Base-by-base conservation (phyloP, 2,888 invertebrate species). In the Strigamia maritima region DNA sequence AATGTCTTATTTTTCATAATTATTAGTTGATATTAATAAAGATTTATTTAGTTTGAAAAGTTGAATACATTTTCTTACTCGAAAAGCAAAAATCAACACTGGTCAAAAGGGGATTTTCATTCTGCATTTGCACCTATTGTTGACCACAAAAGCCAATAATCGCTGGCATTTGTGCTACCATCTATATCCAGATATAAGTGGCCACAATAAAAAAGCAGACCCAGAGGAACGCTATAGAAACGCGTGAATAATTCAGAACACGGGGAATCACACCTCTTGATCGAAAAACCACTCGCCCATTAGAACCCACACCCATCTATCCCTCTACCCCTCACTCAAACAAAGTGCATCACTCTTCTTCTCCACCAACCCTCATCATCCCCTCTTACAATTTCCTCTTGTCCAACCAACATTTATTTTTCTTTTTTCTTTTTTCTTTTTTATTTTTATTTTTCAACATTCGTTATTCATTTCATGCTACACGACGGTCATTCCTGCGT, bases 61-160 rank as follows among this genome's bases (percentile, higher is more conserved):
- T 35, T 8, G 6, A 10, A 35, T 4, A n/a, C n/a, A n/a, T n/a
- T n/a, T 4, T 35, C 10, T 35, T 0, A 35, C 10, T 35, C 7
- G 35, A 6, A 35, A 3, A 4, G 49, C 49, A 19, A 49, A n/a
- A 49, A 19, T 6, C 49, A 49, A 6, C 49, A 49, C 49, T 19
- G n/a, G 49, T 6, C n/a, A 49, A 16, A 14, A 70, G 16, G 70
- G 70, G 28, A n/a, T n/a, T n/a, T 70, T 70, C 70, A 26, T 70
- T 70, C 2, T 8, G 24, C 70, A 70, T 70, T 70, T 70, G 70
- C 70, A 70, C 70, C 70, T 70, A 70, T 70, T 28, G 26, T 70
- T 70, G 70, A 70, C 70, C 70, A 70, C 70, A 70, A 70, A 70
- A 70, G 70, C 70, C 70, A 70, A 70, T 70, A 70, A 70, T 70